Evolutionary conservation across 1,140 invertebrate genomes (phyloP).

Genomic region (Drosophila ohnishii): DNA sequence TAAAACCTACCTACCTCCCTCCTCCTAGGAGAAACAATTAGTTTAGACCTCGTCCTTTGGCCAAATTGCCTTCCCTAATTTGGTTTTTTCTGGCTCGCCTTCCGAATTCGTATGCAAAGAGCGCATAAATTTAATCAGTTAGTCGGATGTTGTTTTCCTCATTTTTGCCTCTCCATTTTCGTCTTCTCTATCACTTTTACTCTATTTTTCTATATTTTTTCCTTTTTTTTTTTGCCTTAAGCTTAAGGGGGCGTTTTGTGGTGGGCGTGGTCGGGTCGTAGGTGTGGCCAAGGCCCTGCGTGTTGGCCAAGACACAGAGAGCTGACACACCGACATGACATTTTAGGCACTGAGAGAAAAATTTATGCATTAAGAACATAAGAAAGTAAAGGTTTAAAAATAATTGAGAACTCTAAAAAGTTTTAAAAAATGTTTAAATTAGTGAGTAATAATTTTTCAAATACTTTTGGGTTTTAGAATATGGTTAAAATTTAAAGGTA

Average conservation of each 20-base stretch:
- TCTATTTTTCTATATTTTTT: neutral
- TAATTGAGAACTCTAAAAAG: neutral
- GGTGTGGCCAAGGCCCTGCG: constrained; percentile 46
- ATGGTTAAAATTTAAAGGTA: too few relatives aligned
- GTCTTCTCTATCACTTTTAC: constrained; percentile 16
- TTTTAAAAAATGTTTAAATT: neutral
- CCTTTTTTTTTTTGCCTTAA: constrained; percentile 5
- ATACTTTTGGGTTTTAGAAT: neutral
- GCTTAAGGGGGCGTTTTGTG: constrained; percentile 22
- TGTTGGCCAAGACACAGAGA: constrained; percentile 39
- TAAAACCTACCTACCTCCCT: neutral
- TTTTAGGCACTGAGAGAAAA: neutral
- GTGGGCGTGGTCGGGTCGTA: constrained; percentile 35
- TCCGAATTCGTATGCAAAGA: constrained; percentile 60
- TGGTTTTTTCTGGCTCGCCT: constrained; percentile 25
- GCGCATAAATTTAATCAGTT: constrained; percentile 76
- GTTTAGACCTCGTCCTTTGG: constrained; percentile 32
- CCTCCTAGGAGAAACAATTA: constrained; percentile 27
- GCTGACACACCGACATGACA: constrained; percentile 33
- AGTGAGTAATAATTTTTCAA: neutral
- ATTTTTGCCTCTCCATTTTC: constrained; percentile 9
- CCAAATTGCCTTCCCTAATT: constrained; percentile 42
- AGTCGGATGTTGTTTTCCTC: constrained; percentile 22
- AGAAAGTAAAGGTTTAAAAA: too few relatives aligned
- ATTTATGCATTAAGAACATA: neutral